These are phyloP conservation scores for Indicator indicator DNA, from an alignment of 2,113 vertebrate species.

Conservation along the genomic window DNA sequence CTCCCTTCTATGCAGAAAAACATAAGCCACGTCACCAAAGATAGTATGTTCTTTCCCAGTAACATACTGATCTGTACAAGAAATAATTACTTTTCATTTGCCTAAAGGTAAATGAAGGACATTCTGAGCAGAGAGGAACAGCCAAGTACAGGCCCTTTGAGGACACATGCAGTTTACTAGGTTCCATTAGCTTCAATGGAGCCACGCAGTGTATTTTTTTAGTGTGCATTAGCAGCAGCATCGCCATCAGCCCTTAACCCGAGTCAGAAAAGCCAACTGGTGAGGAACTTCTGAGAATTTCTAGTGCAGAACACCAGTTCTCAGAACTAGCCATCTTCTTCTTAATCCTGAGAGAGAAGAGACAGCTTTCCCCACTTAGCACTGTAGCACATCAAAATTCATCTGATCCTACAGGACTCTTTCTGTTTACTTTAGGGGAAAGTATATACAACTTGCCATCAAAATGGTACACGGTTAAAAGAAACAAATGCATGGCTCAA, in stretches of 20 bases:
- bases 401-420: background rate
- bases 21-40: background rate
- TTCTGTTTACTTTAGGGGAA: background rate
- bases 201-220: background rate
- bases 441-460: background rate
- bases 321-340: background rate
- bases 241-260: background rate
- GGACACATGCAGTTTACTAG: background rate
- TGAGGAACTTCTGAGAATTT: background rate
- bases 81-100: background rate
- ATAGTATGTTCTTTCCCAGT: background rate
- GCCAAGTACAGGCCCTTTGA: background rate
- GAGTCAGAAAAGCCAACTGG: background rate
- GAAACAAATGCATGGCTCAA: background rate
- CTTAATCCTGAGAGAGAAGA: background rate
- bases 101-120: background rate
- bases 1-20: background rate
- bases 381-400: background rate
- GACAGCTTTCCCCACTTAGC: background rate
- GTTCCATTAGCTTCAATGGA: background rate
- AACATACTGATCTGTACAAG: background rate
- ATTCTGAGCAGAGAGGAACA: background rate
- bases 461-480: background rate
- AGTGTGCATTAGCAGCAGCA: background rate
- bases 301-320: background rate